Evolutionary conservation across 2,113 vertebrate species (phyloP), one percentile per base, ranked within the genome.

Genomic region (Pandion haliaetus): DNA sequence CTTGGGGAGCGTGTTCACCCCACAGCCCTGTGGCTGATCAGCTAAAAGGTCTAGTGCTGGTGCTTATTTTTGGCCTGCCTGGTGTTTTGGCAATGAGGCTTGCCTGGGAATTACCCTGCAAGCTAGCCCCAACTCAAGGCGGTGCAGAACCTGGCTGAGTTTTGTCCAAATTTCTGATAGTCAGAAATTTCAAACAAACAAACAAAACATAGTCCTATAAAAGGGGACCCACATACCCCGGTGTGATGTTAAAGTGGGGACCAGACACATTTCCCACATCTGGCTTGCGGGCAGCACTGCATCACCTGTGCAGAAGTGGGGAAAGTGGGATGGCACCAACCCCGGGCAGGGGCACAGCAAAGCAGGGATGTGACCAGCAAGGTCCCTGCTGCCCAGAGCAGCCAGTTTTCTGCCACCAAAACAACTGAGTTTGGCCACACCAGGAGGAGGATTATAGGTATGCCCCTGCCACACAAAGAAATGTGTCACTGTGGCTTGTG

Each of bases 311-410:
- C 21, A 42, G 44, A 49, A 31, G 2, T 18, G 38, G 34, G 25
- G 21, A 23, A 24, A 23, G 12, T 4, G 24, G 52, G 38, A 42
- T 10, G 8, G 36, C 34, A 26, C 16, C 47, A 5, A 5, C 38
- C 24, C 54, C 31, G 69, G 31, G 42, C 58, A 82, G 18, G 80
- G 50, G 24, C 38, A 28, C 38, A 29, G 83, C 34, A 71, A 32
- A 40, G 58, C 36, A 59, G 47, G 34, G 19, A 55, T 0, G 0
- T 0, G 8, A 44, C 32, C 47, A 57, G 44, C 32, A 63, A 52
- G 9, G 23, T 32, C 47, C 29, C 44, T 20, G 40, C 29, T 16
- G 54, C 29, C 4, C 2, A 26, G 55, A 70, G 36, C 14, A 49
- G 24, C 44, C 8, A 31, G 2, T 61, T 65, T 45, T 28, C 36